phyloP scores from a whole-genome alignment of 2,113 vertebrate genomes.

The Mormoops blainvillei region DNA sequence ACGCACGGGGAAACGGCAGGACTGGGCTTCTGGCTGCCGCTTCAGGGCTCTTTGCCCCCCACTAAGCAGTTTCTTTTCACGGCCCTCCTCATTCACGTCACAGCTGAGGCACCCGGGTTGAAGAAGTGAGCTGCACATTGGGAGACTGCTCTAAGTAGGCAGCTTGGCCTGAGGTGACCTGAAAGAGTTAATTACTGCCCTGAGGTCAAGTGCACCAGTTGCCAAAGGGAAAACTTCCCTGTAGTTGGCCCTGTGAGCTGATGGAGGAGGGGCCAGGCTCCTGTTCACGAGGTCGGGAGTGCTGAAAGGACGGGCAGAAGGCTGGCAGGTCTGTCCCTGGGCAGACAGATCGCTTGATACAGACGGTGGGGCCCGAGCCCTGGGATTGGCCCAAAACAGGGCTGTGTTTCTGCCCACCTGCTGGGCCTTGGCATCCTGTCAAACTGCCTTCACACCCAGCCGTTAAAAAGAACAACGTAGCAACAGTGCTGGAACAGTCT shows the following conservation, averaged over 20 bases:
- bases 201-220: not conserved
- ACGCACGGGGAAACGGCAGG: not conserved
- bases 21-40: not conserved
- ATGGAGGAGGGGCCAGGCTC: not conserved
- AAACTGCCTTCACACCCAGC: not conserved
- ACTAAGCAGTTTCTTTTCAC: not conserved
- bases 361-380: not conserved
- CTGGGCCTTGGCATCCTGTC: not conserved
- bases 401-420: not conserved
- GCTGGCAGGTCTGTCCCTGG: not conserved
- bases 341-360: constrained; percentile 31
- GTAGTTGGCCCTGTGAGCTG: not conserved
- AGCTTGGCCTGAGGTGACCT: not conserved
- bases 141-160: not conserved
- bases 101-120: not conserved
- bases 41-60: not conserved
- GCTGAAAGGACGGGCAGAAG: constrained; percentile 4
- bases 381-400: constrained; percentile 35
- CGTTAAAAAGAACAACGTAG: constrained; percentile 1
- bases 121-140: not conserved
- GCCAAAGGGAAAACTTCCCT: constrained; percentile 34
- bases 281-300: not conserved
- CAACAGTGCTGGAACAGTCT: not conserved
- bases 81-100: not conserved
- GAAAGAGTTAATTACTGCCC: not conserved